Percentiles rank a stretch among this genome's conserved stretches.
These are phyloP conservation scores for Coracopsis vasa DNA, from an alignment of 2,113 vertebrate species.

Conservation along the genomic window DNA sequence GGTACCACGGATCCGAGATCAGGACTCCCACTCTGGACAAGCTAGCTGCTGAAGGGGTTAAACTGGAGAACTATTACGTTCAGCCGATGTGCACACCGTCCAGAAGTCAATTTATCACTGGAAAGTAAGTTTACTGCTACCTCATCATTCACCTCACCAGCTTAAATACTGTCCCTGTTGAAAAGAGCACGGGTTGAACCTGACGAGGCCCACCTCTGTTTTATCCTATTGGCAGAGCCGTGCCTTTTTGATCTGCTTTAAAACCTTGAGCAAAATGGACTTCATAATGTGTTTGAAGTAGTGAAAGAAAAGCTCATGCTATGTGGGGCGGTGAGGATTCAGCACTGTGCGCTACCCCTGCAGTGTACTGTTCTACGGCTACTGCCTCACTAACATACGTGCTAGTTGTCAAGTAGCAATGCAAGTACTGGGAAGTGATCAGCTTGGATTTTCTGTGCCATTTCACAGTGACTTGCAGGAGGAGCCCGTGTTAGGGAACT, in stretches of 20 bases:
- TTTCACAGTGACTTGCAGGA: background rate
- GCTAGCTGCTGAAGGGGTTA: slow-evolving; percentile 91
- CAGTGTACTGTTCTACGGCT: background rate
- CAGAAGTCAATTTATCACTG: slow-evolving; percentile 95
- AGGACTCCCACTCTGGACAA: slow-evolving; percentile 91
- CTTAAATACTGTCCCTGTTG: background rate
- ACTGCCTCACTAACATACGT: background rate
- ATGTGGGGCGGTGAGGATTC: background rate
- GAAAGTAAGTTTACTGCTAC: slow-evolving; percentile 82
- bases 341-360: background rate
- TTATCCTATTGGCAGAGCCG: background rate
- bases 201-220: background rate
- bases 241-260: background rate
- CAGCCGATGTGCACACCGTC: slow-evolving; percentile 97
- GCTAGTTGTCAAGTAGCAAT: background rate
- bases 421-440: background rate
- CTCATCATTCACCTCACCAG: background rate
- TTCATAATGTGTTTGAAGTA: background rate
- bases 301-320: background rate
- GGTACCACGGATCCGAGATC: slow-evolving; percentile 97
- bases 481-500: background rate
- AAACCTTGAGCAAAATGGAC: background rate
- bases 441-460: background rate
- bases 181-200: background rate
- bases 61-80: slow-evolving; percentile 98